Percentiles rank a stretch among this genome's conserved stretches.
phyloP scores from a whole-genome alignment of 2,797 vertebrate species.

The Decapterus maruadsi region DNA sequence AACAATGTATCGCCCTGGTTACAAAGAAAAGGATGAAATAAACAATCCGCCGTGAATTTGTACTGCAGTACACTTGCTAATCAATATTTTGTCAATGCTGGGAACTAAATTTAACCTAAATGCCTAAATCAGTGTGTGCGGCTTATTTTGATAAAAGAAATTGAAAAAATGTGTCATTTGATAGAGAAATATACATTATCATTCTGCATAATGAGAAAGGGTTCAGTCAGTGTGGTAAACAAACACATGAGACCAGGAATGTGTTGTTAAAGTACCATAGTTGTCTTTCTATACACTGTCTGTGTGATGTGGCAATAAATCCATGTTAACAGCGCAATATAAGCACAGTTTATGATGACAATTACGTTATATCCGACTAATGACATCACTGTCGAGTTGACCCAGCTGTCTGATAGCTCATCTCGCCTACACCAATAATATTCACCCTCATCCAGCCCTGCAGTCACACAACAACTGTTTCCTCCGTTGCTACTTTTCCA shows the following conservation, averaged over 20 bases:
- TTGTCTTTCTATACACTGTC: background rate
- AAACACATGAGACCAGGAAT: background rate
- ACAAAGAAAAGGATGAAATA: slow-evolving; percentile 34
- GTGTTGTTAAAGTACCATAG: background rate
- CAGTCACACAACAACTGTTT: background rate
- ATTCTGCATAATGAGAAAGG: background rate
- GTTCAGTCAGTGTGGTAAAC: background rate
- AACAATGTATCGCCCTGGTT: slow-evolving; percentile 23
- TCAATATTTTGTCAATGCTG: background rate
- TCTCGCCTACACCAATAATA: slow-evolving; percentile 1
- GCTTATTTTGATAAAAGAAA: background rate
- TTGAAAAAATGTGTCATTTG: too few species aligned
- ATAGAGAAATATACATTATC: too few species aligned
- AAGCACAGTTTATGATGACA: background rate
- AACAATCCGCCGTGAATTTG: slow-evolving; percentile 2
- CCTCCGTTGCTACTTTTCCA: background rate
- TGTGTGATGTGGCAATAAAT: background rate
- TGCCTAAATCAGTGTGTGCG: background rate
- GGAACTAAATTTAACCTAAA: background rate
- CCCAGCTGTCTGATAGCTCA: slow-evolving; percentile 9
- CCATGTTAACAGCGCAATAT: background rate
- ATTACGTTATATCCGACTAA: background rate
- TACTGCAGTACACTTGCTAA: background rate
- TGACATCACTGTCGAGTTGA: background rate
- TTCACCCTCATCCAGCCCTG: slow-evolving; percentile 8